These are phyloP conservation scores for Colossoma macropomum DNA, from an alignment of 2,113 vertebrate species.

Conservation along the genomic window DNA sequence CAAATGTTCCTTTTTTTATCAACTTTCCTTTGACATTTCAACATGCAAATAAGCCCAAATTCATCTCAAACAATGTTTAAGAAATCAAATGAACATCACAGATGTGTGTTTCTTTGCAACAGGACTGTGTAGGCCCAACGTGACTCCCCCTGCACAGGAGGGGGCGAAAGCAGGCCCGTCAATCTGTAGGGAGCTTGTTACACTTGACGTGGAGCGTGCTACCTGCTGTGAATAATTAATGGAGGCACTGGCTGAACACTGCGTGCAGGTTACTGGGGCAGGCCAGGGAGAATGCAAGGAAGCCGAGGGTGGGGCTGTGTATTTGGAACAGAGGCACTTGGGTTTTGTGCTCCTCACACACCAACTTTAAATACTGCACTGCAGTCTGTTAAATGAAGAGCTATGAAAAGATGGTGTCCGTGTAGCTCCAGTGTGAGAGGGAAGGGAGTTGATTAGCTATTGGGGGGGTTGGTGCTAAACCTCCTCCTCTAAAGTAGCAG, in stretches of 20 bases:
- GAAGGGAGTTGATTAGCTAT: constrained; percentile 57
- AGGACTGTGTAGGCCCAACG: constrained; percentile 42
- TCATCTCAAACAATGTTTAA: constrained; percentile 1
- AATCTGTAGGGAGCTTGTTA: constrained; percentile 78
- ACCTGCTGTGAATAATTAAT: constrained; percentile 91
- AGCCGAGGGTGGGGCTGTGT: constrained; percentile 38
- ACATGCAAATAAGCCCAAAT: constrained; percentile 11
- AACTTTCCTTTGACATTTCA: not conserved
- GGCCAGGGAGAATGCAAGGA: constrained; percentile 39
- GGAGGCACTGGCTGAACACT: constrained; percentile 85
- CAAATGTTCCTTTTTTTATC: not conserved
- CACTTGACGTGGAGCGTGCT: constrained; percentile 73
- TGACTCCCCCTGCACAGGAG: constrained; percentile 52
- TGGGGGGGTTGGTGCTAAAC: constrained; percentile 33
- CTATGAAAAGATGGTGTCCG: constrained; percentile 38
- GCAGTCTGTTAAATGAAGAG: constrained; percentile 48
- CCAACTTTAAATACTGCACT: constrained; percentile 49
- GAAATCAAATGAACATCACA: constrained; percentile 52
- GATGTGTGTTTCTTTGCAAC: constrained; percentile 48
- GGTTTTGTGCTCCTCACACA: constrained; percentile 51
- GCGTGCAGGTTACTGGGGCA: constrained; percentile 78
- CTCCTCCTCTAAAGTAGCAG: constrained; percentile 46
- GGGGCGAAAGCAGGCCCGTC: constrained; percentile 43
- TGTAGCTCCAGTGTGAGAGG: constrained; percentile 44
- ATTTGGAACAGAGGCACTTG: constrained; percentile 38